A percentile compares a stretch with the other conserved stretches of the same genome.
phyloP scores from a whole-genome alignment of 1,140 invertebrate species.

The Heliconius hermathena region DNA sequence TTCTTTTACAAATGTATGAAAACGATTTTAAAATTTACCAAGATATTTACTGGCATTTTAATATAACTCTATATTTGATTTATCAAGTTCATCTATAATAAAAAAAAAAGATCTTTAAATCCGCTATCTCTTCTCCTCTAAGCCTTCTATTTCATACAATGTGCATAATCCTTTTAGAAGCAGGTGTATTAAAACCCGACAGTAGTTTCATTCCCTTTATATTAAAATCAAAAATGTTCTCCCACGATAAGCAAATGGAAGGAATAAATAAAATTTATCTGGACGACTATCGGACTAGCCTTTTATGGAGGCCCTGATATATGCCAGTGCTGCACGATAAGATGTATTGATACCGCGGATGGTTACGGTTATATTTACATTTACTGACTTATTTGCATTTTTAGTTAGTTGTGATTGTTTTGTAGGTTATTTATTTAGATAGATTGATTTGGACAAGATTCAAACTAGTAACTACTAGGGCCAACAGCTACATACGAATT shows the following conservation, averaged over 20 bases:
- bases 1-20: too few relatives aligned
- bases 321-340: slow-evolving; percentile 10
- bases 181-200: slow-evolving; percentile 65
- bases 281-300: slow-evolving; percentile 36
- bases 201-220: slow-evolving; percentile 47
- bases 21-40: too few relatives aligned
- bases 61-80: too few relatives aligned
- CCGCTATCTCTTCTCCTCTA: slow-evolving; percentile 21
- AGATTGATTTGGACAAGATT: too few relatives aligned
- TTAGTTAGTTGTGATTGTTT: background rate
- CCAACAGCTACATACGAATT: too few relatives aligned
- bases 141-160: slow-evolving; percentile 46
- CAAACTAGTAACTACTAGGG: too few relatives aligned
- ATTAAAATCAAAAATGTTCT: slow-evolving; percentile 47
- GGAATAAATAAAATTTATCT: slow-evolving; percentile 42
- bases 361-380: slow-evolving; percentile 19
- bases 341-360: slow-evolving; percentile 16
- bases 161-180: slow-evolving; percentile 57
- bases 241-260: slow-evolving; percentile 44
- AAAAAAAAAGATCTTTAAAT: too few relatives aligned
- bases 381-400: slow-evolving; percentile 6
- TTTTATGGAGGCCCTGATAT: slow-evolving; percentile 34
- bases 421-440: too few relatives aligned
- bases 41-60: too few relatives aligned
- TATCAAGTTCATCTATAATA: too few relatives aligned